Evolutionary conservation across 2,113 vertebrate species (phyloP).

Genomic region (Pterocles orientalis): DNA sequence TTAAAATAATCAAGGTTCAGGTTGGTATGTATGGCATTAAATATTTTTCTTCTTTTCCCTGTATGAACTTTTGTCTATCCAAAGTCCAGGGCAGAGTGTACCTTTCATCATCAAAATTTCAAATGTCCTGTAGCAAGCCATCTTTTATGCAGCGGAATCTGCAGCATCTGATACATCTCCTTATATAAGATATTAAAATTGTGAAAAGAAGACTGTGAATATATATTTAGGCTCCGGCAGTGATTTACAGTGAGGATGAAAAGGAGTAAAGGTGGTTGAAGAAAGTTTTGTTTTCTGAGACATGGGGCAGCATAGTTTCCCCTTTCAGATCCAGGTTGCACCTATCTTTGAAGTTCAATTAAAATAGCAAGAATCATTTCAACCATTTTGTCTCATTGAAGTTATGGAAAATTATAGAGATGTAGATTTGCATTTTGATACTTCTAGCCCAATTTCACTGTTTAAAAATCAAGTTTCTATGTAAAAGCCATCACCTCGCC

Average conservation of each 20-base stretch:
- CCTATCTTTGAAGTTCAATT: not conserved
- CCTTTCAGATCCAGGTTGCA: not conserved
- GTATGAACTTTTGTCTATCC: not conserved
- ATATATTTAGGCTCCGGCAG: slow-evolving; percentile 15
- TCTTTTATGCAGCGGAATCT: slow-evolving; percentile 29
- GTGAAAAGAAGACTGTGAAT: not conserved
- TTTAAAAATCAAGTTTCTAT: not conserved
- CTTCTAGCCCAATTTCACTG: not conserved
- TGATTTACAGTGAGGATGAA: not conserved
- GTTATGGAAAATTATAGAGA: not conserved
- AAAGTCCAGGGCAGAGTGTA: not conserved
- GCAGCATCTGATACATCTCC: not conserved
- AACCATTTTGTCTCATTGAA: not conserved
- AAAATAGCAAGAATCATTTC: not conserved
- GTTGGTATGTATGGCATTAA: not conserved
- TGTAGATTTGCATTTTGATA: not conserved
- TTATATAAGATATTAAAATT: slow-evolving; percentile 56
- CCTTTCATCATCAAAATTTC: slow-evolving; percentile 6
- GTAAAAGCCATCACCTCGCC: rapidly evolving
- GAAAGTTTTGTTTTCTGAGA: not conserved
- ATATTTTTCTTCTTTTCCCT: not conserved
- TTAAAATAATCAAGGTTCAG: not conserved
- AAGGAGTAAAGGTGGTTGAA: not conserved
- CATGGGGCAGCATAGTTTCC: not conserved
- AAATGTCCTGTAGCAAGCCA: not conserved